Conservation (phyloP, 2,888 invertebrate species). For the Rhagium mordax region DNA sequence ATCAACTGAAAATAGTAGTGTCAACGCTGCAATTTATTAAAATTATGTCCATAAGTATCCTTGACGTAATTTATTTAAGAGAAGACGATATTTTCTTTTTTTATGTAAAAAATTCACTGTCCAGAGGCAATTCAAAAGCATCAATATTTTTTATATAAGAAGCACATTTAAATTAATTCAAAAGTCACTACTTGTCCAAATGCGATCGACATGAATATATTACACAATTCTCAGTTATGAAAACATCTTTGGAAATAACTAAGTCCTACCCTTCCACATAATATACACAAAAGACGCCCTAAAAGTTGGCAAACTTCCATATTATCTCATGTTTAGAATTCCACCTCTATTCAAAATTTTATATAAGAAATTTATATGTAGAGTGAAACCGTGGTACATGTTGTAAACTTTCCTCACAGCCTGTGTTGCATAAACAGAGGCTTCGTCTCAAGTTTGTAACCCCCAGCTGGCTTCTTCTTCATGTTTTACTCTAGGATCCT, state of each 20-base stretch:
- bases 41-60: too few relatives aligned
- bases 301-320: slow-evolving; percentile 59
- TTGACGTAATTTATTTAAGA: too few relatives aligned
- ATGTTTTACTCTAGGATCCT: slow-evolving; percentile 61
- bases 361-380: slow-evolving; percentile 66
- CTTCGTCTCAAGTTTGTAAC: slow-evolving; percentile 53
- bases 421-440: slow-evolving; percentile 61
- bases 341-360: slow-evolving; percentile 63
- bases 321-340: slow-evolving; percentile 57
- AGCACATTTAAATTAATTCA: too few relatives aligned
- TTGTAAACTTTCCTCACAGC: slow-evolving; percentile 65
- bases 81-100: too few relatives aligned
- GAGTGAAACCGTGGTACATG: slow-evolving; percentile 66
- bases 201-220: not conserved
- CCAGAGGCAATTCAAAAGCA: too few relatives aligned
- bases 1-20: too few relatives aligned
- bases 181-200: not conserved
- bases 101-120: too few relatives aligned
- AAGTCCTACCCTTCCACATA: slow-evolving; percentile 11
- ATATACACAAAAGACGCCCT: slow-evolving; percentile 43
- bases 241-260: slow-evolving; percentile 11
- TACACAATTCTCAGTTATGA: not conserved
- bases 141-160: too few relatives aligned
- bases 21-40: too few relatives aligned
- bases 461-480: slow-evolving; percentile 64